Evolutionary conservation across 2,797 vertebrate species (phyloP), one percentile per base, ranked within the genome.

Genomic region (Pantherophis alleghaniensis): DNA sequence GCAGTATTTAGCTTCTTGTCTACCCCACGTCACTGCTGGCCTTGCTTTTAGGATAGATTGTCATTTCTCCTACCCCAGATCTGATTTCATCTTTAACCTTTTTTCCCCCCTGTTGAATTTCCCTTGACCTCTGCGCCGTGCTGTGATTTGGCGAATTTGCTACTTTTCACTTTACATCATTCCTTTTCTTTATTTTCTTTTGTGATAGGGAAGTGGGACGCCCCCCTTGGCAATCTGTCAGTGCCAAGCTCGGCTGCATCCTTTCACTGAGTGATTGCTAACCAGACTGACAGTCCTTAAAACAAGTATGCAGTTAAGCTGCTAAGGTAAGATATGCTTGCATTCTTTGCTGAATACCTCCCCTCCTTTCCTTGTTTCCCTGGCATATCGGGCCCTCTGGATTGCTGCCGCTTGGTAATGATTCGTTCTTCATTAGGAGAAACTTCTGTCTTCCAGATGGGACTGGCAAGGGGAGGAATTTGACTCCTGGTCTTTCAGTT

Each of bases 41-140:
- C 99, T 99, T 98, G 99, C 98, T 97, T 97, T 97, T 95, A 97
- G 98, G 99, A 99, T 99, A 98, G 99, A 98, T 99, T 99, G 99
- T 98, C 99, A 98, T 98, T 63, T 98, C 97, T 98, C 97, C 97
- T 98, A 98, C 96, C 59, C 98, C 93, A 37, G 99, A 98, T 99
- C 99, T 98, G 98, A 99, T 99, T 99, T 99, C 99, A 98, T 99
- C 99, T 99, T 98, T 99, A 98, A 99, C 99, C 99, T 99, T 99
- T 99, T 98, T 98, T 94, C n/a, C 5, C n/a, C 69, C 2, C 12
- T 24, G 98, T 98, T 98, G 98, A 98, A 98, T 98, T 99, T 98
- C 98, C 98, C 98, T 99, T 99, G 99, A 99, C 99, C 99, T 99
- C 98, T 98, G 98, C 97, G 94, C 98, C 97, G 96, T 95, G 97